Conservation (phyloP, 2,797 vertebrate species). For the Centroberyx gerrardi region DNA sequence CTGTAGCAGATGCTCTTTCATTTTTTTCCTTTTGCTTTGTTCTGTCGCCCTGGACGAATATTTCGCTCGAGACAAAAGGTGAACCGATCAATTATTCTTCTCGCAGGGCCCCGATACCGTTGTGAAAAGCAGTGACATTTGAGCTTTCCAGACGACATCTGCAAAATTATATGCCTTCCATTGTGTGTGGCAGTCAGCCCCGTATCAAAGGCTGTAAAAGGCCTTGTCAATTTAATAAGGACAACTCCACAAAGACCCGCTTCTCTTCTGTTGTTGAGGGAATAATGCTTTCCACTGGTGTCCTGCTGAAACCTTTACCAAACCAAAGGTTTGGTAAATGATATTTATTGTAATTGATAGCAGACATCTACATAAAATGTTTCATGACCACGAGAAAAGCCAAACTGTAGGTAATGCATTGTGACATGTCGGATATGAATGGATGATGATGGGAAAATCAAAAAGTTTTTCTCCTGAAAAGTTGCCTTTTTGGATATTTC, state of each 20-base stretch:
- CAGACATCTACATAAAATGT: slow-evolving; percentile 77
- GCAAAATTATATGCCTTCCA: slow-evolving; percentile 98
- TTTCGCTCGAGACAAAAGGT: slow-evolving; percentile 96
- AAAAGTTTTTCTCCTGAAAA: too few species aligned
- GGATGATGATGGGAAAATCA: too few species aligned
- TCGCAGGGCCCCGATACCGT: slow-evolving; percentile 89
- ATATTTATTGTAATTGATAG: slow-evolving; percentile 82
- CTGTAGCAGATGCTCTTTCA: slow-evolving; percentile 87
- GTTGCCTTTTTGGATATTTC: too few species aligned
- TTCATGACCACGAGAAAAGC: too few species aligned
- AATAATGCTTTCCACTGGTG: slow-evolving; percentile 68
- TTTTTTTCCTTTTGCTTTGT: slow-evolving; percentile 85
- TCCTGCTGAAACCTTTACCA: slow-evolving; percentile 73
- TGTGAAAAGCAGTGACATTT: slow-evolving; percentile 98
- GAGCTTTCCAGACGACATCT: slow-evolving; percentile 97
- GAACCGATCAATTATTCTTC: slow-evolving; percentile 96
- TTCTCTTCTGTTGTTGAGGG: slow-evolving; percentile 79
- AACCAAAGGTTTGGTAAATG: too few species aligned
- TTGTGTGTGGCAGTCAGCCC: slow-evolving; percentile 94
- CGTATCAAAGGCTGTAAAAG: slow-evolving; percentile 96
- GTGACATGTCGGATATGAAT: background rate
- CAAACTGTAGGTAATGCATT: background rate
- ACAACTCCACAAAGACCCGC: slow-evolving; percentile 93
- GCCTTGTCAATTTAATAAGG: slow-evolving; percentile 98
- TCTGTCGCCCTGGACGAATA: slow-evolving; percentile 91